Evolutionary conservation across 2,113 vertebrate genomes (phyloP), one percentile per base, ranked within the genome.

Genomic region (Coracopsis vasa): DNA sequence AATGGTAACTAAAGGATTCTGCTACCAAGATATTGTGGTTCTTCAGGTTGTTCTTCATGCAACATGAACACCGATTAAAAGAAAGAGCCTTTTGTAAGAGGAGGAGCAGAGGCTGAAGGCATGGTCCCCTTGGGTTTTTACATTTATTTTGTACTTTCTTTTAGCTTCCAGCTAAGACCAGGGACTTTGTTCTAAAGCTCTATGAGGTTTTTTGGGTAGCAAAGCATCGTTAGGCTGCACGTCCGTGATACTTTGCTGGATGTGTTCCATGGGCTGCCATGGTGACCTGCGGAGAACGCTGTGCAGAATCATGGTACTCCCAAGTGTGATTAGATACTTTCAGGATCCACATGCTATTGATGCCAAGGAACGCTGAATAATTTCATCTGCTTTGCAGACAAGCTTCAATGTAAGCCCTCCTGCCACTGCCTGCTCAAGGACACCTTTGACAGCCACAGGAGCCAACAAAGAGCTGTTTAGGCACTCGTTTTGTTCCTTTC

Each of bases 391-490:
- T 91, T 87, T 90, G 84, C 89, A 92, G 93, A 91, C 83, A 79
- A 94, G 92, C 86, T 93, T 96, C 90, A 89, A 23, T 87, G 80
- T 92, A 53, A 96, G 88, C 95, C 78, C 87, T 96, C 84, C 94
- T 95, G 91, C 96, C 91, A 90, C 81, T 67, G 87, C 78, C 60
- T 91, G 94, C 81, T 95, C 91, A 88, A 97, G 94, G 97, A 96
- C 95, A 95, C 93, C 95, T 95, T 92, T 95, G 94, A 90, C 94
- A 97, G 79, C 92, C 1, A 0, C 94, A 71, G 96, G 79, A 95
- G 85, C 94, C 92, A 71, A 42, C 92, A 54, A 48, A 53, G 27
- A 70, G 73, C 91, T 97, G 91, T 96, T 97, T 77, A 93, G 95
- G 96, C 92, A 60, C 85, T 95, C 47, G 6, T 92, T 96, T 94